phyloP scores from a whole-genome alignment of 2,797 vertebrate genomes.

The Lutjanus campechanus region DNA sequence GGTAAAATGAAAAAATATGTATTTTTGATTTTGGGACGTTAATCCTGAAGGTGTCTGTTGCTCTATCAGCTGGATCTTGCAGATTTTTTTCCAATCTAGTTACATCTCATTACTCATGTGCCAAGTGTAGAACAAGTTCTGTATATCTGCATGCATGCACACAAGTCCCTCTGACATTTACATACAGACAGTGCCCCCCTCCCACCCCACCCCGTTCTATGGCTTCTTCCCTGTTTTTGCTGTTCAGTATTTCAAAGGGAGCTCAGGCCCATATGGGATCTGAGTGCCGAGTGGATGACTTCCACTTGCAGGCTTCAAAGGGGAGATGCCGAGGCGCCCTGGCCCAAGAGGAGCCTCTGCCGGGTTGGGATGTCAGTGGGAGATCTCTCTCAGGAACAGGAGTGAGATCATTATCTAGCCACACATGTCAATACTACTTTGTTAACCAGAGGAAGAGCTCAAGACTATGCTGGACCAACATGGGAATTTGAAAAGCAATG shows the following conservation, averaged over 20 bases:
- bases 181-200: constrained; percentile 13
- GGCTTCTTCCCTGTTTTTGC: constrained; percentile 13
- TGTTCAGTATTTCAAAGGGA: constrained; percentile 65
- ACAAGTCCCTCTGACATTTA: constrained; percentile 59
- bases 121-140: constrained; percentile 11
- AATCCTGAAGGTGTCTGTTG: constrained; percentile 1
- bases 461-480: neutral
- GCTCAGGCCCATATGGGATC: constrained; percentile 45
- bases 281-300: constrained; percentile 55
- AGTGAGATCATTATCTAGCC: constrained; percentile 23
- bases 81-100: neutral
- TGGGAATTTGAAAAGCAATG: neutral
- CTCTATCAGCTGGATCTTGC: constrained; percentile 18
- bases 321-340: neutral
- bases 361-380: constrained; percentile 15
- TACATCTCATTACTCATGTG: constrained; percentile 31
- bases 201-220: constrained; percentile 5
- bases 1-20: no score
- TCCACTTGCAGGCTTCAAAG: constrained; percentile 62
- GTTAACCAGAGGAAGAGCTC: constrained; percentile 12
- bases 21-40: neutral
- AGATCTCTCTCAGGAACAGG: constrained; percentile 28
- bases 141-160: constrained; percentile 32
- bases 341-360: constrained; percentile 35
- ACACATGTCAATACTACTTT: constrained; percentile 7